Conservation (phyloP, 2,113 vertebrate species). For the Piaya cayana region DNA sequence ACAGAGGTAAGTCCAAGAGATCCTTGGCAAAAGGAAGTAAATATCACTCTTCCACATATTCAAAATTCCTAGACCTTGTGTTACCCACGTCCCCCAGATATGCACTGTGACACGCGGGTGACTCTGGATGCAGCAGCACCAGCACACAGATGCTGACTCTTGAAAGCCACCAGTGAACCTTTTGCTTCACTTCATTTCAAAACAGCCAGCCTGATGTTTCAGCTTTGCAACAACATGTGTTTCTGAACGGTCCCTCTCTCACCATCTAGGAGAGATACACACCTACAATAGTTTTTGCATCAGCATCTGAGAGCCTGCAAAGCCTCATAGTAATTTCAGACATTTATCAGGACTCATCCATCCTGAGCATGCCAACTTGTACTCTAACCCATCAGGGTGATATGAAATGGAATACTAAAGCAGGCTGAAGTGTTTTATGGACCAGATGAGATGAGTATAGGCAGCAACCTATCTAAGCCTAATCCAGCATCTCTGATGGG, state of each 20-base stretch:
- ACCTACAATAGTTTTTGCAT: background rate
- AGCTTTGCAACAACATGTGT: background rate
- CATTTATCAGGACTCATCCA: background rate
- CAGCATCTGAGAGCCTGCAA: background rate
- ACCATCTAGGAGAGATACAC: fast-evolving
- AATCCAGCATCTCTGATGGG: background rate
- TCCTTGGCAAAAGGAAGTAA: background rate
- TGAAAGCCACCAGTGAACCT: background rate
- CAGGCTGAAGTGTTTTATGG: background rate
- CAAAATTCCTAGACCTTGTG: background rate
- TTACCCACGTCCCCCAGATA: background rate
- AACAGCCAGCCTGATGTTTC: background rate
- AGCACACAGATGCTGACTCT: fast-evolving
- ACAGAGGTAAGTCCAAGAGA: background rate
- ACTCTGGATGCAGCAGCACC: background rate
- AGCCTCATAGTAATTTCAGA: background rate
- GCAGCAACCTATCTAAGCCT: background rate
- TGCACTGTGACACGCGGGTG: fast-evolving
- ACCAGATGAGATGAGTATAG: background rate
- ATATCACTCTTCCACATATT: background rate
- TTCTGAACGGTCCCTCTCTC: background rate
- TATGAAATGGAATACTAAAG: background rate
- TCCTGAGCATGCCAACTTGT: background rate
- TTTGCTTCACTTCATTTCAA: background rate
- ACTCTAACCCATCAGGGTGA: background rate